A percentile compares a stretch with the other conserved stretches of the same genome.
Conservation (phyloP, 2,888 invertebrate species). For the Mythimna vitellina region DNA sequence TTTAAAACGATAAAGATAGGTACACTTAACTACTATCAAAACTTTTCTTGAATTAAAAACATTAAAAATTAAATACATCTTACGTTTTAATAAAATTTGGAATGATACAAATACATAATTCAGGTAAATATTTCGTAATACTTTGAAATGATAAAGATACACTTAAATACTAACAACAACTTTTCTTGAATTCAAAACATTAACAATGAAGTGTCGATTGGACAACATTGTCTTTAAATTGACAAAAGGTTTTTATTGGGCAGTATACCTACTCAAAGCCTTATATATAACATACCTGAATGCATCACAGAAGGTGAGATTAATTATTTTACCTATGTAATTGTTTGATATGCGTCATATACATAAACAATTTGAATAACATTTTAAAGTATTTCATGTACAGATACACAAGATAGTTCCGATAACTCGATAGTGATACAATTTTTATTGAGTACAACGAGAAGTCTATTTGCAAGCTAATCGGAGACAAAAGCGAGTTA, state of each 20-base stretch:
- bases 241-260: constrained; percentile 23
- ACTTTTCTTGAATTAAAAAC: not conserved
- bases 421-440: not conserved
- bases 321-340: constrained; percentile 2
- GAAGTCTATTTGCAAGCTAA: constrained; percentile 7
- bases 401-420: constrained; percentile 5
- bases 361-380: constrained; percentile 31
- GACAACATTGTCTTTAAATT: constrained; percentile 33
- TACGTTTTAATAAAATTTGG: constrained; percentile 43
- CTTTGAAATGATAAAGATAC: constrained; percentile 17
- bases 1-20: not conserved
- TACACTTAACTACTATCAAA: not conserved
- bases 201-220: constrained; percentile 8
- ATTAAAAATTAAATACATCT: constrained; percentile 14
- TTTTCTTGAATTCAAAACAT: constrained; percentile 27
- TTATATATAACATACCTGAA: constrained; percentile 23
- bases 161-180: constrained; percentile 26
- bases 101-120: constrained; percentile 51
- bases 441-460: not conserved
- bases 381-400: constrained; percentile 31
- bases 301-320: constrained; percentile 43
- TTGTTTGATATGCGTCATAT: constrained; percentile 29
- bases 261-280: constrained; percentile 26
- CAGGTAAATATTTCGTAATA: constrained; percentile 42
- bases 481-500: not conserved